Conservation (phyloP, 2,797 vertebrate genomes). For the Hephaestus fuliginosus region DNA sequence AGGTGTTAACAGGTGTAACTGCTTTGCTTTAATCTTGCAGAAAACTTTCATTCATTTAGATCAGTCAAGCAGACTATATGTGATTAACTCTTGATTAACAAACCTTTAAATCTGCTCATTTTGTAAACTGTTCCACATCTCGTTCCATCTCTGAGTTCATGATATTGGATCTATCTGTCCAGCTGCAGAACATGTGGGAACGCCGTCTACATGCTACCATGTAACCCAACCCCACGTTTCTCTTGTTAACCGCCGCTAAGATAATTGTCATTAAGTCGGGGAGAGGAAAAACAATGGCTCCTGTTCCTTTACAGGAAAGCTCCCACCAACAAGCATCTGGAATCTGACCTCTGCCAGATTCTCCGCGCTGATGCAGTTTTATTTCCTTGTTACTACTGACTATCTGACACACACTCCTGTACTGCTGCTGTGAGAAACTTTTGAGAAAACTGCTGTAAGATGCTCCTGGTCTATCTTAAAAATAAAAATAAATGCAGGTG, state of each 20-base stretch:
- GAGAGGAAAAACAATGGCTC: conserved; percentile 10
- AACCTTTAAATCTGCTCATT: neutral
- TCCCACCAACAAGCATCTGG: neutral
- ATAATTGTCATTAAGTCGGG: conserved; percentile 25
- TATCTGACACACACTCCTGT: neutral
- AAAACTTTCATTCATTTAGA: neutral
- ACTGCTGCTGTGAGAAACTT: neutral
- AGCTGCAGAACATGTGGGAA: conserved; percentile 14
- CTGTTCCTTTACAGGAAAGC: conserved; percentile 1
- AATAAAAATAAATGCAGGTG: neutral
- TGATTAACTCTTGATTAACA: conserved; percentile 7
- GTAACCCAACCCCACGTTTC: conserved; percentile 9
- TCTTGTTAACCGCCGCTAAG: conserved; percentile 19
- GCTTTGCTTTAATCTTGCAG: neutral
- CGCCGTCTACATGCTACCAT: conserved; percentile 21
- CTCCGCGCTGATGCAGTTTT: neutral
- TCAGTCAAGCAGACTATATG: neutral
- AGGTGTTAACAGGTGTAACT: neutral
- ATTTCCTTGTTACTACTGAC: conserved; percentile 17
- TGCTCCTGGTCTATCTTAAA: neutral
- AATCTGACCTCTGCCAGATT: neutral
- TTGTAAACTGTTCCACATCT: conserved; percentile 7
- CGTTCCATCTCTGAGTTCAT: neutral
- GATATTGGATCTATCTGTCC: conserved; percentile 1
- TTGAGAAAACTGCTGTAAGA: neutral